Conservation (phyloP, 2,113 vertebrate species). For the Suncus etruscus region DNA sequence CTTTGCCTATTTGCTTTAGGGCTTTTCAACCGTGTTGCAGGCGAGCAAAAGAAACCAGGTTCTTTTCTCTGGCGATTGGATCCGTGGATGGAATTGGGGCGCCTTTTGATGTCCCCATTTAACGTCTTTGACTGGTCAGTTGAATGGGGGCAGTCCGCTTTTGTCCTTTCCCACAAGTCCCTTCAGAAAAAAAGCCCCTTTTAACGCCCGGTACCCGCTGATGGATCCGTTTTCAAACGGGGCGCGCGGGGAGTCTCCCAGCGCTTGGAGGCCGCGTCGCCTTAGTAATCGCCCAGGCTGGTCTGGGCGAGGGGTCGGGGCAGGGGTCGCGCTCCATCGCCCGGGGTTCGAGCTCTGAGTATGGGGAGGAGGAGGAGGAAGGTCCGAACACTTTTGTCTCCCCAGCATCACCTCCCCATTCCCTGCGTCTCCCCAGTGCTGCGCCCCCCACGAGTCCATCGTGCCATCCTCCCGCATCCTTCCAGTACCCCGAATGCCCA, state of each 20-base stretch:
- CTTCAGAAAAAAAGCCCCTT: slow-evolving; percentile 85
- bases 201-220: slow-evolving; percentile 88
- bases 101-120: slow-evolving; percentile 90
- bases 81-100: slow-evolving; percentile 88
- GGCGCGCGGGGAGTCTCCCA: background rate
- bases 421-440: background rate
- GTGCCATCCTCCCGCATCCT: background rate
- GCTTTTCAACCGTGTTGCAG: slow-evolving; percentile 88
- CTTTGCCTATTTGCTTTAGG: slow-evolving; percentile 93
- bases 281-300: slow-evolving; percentile 88
- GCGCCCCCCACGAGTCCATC: background rate
- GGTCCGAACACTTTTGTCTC: slow-evolving; percentile 50
- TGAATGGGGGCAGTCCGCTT: slow-evolving; percentile 88
- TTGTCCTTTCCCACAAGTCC: slow-evolving; percentile 88
- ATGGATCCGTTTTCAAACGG: slow-evolving; percentile 90
- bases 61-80: slow-evolving; percentile 91
- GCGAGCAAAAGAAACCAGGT: slow-evolving; percentile 89
- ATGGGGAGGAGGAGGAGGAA: background rate
- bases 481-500: background rate
- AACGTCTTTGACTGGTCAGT: slow-evolving; percentile 88
- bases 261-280: slow-evolving; percentile 86
- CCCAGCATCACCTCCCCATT: background rate
- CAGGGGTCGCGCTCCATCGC: slow-evolving; percentile 76
- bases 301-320: slow-evolving; percentile 83
- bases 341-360: slow-evolving; percentile 35